Evolutionary conservation across 2,888 invertebrate species (phyloP).

Genomic region (Yponomeuta cagnagella): DNA sequence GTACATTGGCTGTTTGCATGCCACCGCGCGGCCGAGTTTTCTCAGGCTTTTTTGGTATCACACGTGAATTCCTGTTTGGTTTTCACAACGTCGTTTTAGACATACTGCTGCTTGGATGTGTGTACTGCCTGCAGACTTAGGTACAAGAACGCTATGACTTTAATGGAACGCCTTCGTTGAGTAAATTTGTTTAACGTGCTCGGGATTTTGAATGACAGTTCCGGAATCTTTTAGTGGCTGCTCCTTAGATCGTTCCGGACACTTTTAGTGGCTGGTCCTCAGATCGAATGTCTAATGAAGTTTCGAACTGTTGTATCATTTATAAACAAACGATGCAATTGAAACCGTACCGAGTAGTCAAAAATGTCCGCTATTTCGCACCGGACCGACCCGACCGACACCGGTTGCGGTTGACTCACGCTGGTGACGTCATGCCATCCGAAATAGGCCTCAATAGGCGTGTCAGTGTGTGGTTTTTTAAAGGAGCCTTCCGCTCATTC

Average conservation of each 20-base stretch:
- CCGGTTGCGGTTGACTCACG: neutral
- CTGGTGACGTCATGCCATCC: slow-evolving; percentile 21
- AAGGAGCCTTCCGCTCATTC: slow-evolving; percentile 56
- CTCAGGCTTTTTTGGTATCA: slow-evolving; percentile 37
- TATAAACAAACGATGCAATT: no score
- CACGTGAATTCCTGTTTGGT: slow-evolving; percentile 27
- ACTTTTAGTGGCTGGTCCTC: neutral
- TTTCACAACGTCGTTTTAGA: slow-evolving; percentile 26
- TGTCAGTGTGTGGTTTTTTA: neutral
- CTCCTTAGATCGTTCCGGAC: neutral
- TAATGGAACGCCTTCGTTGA: neutral
- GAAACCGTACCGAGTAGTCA: neutral
- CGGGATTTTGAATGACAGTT: neutral
- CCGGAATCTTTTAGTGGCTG: neutral
- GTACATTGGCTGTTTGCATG: slow-evolving; percentile 25
- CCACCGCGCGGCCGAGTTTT: slow-evolving; percentile 33
- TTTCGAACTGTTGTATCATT: no score
- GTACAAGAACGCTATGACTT: neutral
- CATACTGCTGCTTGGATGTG: slow-evolving; percentile 25
- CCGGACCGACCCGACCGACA: neutral
- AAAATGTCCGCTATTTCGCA: neutral
- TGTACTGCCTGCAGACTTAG: slow-evolving; percentile 14
- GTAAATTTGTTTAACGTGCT: neutral
- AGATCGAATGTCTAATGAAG: no score
- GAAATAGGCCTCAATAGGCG: slow-evolving; percentile 7